Evolutionary conservation across 2,888 invertebrate genomes (phyloP), one percentile per base, ranked within the genome.

Genomic region (Melinopterus prodromus): DNA sequence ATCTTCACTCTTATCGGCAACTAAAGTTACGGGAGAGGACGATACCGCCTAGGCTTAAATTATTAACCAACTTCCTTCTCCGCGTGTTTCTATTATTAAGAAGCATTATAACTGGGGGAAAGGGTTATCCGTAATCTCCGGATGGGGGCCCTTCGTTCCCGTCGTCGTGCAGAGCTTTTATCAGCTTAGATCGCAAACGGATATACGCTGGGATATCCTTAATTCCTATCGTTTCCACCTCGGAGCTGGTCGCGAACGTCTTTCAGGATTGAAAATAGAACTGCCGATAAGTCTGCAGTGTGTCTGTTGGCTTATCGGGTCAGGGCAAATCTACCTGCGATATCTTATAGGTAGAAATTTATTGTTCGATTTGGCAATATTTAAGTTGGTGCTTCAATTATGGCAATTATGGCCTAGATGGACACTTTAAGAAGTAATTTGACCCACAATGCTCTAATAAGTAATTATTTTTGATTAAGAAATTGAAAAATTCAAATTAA

Each of bases 61-160:
- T 53, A 53, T 53, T 53, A 53, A 53, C 53, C 53, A 12, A 53
- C 53, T 53, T 53, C 53, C 53, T 53, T 12, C 53, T 53, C 53
- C 53, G 53, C 53, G 53, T 3, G 53, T 53, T 53, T 53, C 53
- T 53, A 53, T 53, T 53, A 53, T 53, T 53, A 53, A 53, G 53
- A 53, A 53, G 53, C 53, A 53, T 53, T 53, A 53, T 53, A 53
- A 53, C 53, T 53, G 53, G 53, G 53, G 53, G 53, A 53, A 53
- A 53, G 53, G 53, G 53, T 53, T 53, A 53, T 53, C 53, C 53
- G 53, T 53, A 53, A 53, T 53, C 53, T 53, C 53, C 53, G 53
- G 53, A 53, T 53, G 53, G 53, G 53, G 53, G 53, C 53, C 9
- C 53, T 53, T 53, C 5, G 53, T 4, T 53, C 53, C 53, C 53